phyloP scores from a whole-genome alignment of 2,888 invertebrate species.

The Drosophila monieri region DNA sequence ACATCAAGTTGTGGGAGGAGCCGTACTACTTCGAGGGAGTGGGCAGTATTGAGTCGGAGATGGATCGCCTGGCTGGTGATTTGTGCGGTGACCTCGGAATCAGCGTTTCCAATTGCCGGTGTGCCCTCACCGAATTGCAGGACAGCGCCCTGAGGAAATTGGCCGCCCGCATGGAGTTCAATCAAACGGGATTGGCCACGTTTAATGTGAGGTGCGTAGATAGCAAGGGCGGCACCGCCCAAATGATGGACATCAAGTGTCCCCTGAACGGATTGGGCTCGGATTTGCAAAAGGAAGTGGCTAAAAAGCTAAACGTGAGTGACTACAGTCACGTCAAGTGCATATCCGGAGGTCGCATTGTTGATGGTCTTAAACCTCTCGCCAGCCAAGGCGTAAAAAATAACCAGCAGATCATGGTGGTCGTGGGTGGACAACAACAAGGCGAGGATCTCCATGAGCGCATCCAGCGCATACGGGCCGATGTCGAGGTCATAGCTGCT shows the following conservation, averaged over 20 bases:
- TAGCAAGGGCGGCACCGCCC: constrained; percentile 84
- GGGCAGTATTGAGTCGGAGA: constrained; percentile 83
- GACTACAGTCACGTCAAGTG: constrained; percentile 86
- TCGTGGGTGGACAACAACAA: constrained; percentile 83
- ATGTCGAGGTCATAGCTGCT: constrained; percentile 86
- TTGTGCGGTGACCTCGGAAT: constrained; percentile 86
- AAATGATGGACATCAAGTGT: constrained; percentile 86
- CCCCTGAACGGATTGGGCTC: constrained; percentile 85
- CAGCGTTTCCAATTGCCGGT: constrained; percentile 39
- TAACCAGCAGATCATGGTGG: constrained; percentile 88
- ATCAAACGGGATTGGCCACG: constrained; percentile 89
- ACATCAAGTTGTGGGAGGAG: constrained; percentile 90
- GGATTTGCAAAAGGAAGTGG: constrained; percentile 86
- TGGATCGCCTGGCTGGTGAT: constrained; percentile 85
- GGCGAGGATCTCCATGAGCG: constrained; percentile 86
- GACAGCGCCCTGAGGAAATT: constrained; percentile 88
- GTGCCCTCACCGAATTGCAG: constrained; percentile 53
- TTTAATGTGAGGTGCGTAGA: constrained; percentile 88
- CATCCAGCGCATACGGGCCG: constrained; percentile 85
- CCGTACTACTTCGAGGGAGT: constrained; percentile 87
- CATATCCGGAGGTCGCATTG: constrained; percentile 88
- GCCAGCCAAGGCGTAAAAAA: constrained; percentile 88
- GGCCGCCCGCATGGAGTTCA: constrained; percentile 88
- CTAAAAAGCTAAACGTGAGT: constrained; percentile 83
- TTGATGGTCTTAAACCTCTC: constrained; percentile 85